phyloP scores from a whole-genome alignment of 2,888 invertebrate genomes.

The Troilus luridus region DNA sequence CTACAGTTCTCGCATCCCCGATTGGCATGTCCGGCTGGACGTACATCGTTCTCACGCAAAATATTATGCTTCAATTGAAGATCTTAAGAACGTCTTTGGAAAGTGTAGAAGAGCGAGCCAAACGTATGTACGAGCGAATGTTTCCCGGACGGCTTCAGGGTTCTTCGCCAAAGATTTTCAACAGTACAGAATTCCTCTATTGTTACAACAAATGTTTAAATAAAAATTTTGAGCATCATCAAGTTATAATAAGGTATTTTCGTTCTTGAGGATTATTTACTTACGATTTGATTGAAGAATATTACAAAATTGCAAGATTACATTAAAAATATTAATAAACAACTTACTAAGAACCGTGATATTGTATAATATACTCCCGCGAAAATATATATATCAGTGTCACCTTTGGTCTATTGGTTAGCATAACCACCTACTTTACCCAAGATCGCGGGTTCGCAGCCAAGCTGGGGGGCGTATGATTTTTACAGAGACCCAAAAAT shows the following conservation, averaged over 20 bases:
- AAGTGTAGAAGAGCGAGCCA: neutral
- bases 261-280: neutral
- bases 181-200: neutral
- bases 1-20: neutral
- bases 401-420: no score
- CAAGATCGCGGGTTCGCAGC: no score
- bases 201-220: constrained; percentile 31
- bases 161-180: neutral
- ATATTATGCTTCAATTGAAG: neutral
- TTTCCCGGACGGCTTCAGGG: neutral
- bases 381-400: no score
- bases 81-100: neutral
- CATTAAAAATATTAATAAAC: no score
- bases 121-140: neutral
- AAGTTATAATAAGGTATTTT: constrained; percentile 17
- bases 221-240: constrained; percentile 39
- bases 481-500: no score
- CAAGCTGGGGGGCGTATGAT: no score
- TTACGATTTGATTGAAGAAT: no score
- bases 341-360: no score
- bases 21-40: constrained; percentile 16
- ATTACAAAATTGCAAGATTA: no score
- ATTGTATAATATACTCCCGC: no score
- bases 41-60: neutral
- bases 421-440: no score